Evolutionary conservation across 2,113 vertebrate genomes (phyloP).

Genomic region (Sturnus vulgaris): DNA sequence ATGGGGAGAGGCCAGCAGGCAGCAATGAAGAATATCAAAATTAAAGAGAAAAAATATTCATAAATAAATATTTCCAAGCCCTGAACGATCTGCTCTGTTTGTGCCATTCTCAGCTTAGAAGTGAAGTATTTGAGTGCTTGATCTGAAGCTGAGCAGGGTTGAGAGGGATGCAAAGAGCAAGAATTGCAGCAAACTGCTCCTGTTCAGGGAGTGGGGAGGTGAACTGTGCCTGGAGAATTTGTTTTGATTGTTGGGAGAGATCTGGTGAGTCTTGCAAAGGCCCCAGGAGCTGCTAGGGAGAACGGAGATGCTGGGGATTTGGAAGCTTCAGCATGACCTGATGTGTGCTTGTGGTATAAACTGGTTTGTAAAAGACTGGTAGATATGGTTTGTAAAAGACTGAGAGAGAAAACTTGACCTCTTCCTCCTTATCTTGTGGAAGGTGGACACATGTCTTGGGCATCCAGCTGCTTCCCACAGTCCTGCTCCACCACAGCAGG

Average conservation of each 20-base stretch:
- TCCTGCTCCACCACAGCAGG: rapidly evolving
- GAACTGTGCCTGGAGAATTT: neutral
- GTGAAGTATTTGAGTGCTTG: neutral
- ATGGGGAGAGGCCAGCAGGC: neutral
- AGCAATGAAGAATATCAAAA: neutral
- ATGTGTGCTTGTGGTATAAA: rapidly evolving
- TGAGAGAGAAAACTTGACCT: neutral
- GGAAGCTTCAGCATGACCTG: rapidly evolving
- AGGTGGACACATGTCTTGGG: rapidly evolving
- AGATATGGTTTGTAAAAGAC: no score
- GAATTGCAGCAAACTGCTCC: neutral
- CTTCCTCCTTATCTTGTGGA: neutral
- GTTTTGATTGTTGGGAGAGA: neutral
- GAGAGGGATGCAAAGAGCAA: neutral
- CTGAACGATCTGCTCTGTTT: neutral
- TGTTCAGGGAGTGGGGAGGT: neutral
- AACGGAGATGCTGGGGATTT: neutral
- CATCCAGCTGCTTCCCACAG: rapidly evolving
- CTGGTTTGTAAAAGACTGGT: no score
- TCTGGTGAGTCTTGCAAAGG: neutral
- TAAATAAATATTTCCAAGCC: neutral
- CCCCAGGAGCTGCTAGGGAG: neutral
- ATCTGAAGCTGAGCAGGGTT: neutral
- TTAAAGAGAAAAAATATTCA: neutral
- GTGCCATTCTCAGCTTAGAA: neutral